Conservation (phyloP, 2,797 vertebrate genomes). For the Crotalus adamanteus region DNA sequence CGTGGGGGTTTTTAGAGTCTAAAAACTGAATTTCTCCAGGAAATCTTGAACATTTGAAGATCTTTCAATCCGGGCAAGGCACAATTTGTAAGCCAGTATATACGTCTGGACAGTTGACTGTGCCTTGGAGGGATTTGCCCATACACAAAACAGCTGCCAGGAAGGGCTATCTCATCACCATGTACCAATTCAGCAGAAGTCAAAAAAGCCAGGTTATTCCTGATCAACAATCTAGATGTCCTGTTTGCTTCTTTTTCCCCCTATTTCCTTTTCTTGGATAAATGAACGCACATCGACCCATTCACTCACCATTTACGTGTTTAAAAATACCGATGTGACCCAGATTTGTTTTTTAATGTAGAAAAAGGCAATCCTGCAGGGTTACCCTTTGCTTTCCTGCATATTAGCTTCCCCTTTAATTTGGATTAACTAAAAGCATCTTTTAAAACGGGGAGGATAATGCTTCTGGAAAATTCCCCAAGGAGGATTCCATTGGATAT, state of each 20-base stretch:
- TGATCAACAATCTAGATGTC: neutral
- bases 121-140: neutral
- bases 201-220: neutral
- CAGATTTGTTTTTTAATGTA: neutral
- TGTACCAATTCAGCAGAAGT: neutral
- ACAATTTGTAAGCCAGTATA: neutral
- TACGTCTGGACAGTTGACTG: neutral
- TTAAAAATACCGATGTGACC: neutral
- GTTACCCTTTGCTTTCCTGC: neutral
- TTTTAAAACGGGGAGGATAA: neutral
- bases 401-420: neutral
- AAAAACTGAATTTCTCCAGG: neutral
- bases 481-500: neutral
- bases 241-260: neutral
- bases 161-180: neutral
- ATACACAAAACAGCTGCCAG: neutral
- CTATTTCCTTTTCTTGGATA: neutral
- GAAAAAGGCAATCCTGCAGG: neutral
- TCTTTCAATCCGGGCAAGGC: neutral
- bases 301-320: neutral
- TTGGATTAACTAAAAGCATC: neutral
- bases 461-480: neutral
- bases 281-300: neutral
- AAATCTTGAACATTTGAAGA: neutral
- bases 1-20: neutral